Conservation (phyloP, 2,888 invertebrate genomes). For the Drosophila vallismaia region DNA sequence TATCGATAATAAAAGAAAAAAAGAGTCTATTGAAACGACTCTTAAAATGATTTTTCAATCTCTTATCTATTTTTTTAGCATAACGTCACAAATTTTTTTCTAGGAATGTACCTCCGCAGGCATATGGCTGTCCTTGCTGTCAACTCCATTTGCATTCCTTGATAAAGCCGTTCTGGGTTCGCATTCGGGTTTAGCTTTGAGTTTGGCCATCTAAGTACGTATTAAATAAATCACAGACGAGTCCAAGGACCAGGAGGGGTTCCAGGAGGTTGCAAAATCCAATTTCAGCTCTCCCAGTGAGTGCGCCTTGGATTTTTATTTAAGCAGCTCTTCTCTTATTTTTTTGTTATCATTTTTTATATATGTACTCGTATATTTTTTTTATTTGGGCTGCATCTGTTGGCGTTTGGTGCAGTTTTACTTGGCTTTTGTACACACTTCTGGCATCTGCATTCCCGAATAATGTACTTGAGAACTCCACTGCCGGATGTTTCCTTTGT, state of each 20-base stretch:
- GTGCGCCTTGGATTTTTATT: slow-evolving; percentile 55
- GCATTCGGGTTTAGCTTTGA: slow-evolving; percentile 2
- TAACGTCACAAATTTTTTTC: no score
- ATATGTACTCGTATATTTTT: not conserved
- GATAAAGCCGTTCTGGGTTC: slow-evolving; percentile 46
- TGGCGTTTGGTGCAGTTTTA: slow-evolving; percentile 15
- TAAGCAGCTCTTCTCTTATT: slow-evolving; percentile 46
- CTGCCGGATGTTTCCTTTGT: slow-evolving; percentile 58
- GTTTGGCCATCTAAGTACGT: slow-evolving; percentile 43
- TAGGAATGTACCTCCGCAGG: slow-evolving; percentile 1
- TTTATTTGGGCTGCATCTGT: slow-evolving; percentile 14
- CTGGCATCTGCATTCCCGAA: slow-evolving; percentile 45
- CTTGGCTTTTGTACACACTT: slow-evolving; percentile 19
- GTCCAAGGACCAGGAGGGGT: slow-evolving; percentile 40
- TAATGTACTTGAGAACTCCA: slow-evolving; percentile 55
- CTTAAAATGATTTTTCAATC: not conserved
- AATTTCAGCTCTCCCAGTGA: slow-evolving; percentile 58
- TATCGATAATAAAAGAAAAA: not conserved
- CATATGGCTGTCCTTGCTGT: slow-evolving; percentile 42
- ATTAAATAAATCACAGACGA: slow-evolving; percentile 69
- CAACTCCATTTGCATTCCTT: slow-evolving; percentile 55
- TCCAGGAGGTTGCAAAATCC: slow-evolving; percentile 57
- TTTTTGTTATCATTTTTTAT: slow-evolving; percentile 6
- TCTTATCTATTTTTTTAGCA: not conserved
- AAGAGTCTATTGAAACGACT: no score